These are phyloP conservation scores for Pseudomyrmex flavicornis DNA, from an alignment of 1,140 invertebrate species.

Conservation along the genomic window DNA sequence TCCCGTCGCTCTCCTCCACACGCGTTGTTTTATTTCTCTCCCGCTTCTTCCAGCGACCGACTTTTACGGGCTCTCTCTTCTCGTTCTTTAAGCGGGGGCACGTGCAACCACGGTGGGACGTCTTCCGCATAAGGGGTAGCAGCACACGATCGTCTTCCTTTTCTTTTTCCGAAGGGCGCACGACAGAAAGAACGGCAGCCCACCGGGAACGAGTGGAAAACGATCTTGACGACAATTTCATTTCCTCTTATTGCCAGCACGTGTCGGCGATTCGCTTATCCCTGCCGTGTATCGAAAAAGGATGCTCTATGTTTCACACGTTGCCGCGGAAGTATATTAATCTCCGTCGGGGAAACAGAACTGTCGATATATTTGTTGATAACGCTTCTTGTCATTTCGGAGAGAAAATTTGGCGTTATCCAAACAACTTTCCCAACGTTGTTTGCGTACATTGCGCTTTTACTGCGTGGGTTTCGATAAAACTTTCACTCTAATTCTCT, in stretches of 20 bases:
- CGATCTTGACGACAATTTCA: slow-evolving; percentile 74
- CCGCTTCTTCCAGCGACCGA: background rate
- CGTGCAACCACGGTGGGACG: slow-evolving; percentile 58
- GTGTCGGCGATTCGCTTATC: slow-evolving; percentile 60
- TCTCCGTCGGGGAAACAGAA: slow-evolving; percentile 46
- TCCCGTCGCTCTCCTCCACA: background rate
- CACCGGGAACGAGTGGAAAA: slow-evolving; percentile 41
- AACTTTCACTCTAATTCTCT: background rate
- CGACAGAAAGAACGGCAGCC: background rate
- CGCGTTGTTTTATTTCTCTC: slow-evolving; percentile 38
- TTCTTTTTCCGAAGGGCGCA: slow-evolving; percentile 37
- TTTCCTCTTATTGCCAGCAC: slow-evolving; percentile 71
- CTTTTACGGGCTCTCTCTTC: background rate
- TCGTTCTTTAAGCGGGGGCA: slow-evolving; percentile 37
- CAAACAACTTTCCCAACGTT: background rate
- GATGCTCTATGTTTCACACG: slow-evolving; percentile 32
- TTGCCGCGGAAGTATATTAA: slow-evolving; percentile 50
- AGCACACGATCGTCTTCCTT: slow-evolving; percentile 69
- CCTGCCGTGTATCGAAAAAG: slow-evolving; percentile 19
- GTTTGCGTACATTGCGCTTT: background rate
- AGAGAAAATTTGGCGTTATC: background rate
- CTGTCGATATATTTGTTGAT: slow-evolving; percentile 53
- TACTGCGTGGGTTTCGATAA: background rate
- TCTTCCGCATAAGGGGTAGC: slow-evolving; percentile 54
- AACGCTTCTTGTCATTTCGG: slow-evolving; percentile 33